Percentiles rank a stretch among this genome's conserved stretches.
phyloP scores from a whole-genome alignment of 2,888 invertebrate genomes.

The Sminthurides aquaticus region DNA sequence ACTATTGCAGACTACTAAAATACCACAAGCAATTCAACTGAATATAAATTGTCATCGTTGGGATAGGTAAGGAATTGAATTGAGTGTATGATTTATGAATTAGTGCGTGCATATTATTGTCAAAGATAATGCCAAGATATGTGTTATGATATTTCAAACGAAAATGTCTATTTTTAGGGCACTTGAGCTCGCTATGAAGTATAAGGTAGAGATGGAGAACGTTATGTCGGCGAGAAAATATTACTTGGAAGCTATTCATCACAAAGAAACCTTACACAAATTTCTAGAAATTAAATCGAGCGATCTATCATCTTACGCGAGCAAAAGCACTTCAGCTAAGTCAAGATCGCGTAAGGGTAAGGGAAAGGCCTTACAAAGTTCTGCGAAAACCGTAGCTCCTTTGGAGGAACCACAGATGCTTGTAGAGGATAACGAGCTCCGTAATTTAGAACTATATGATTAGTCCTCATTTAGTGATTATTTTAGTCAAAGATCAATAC shows the following conservation, averaged over 20 bases:
- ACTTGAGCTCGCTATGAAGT: constrained; percentile 64
- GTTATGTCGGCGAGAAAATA: constrained; percentile 47
- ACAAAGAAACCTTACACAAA: constrained; percentile 20
- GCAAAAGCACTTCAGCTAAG: constrained; percentile 13
- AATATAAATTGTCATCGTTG: constrained; percentile 66
- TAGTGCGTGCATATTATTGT: not conserved
- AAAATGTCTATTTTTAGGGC: constrained; percentile 53
- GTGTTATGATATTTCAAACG: not conserved
- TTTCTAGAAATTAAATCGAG: constrained; percentile 19
- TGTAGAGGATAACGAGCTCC: too few relatives aligned
- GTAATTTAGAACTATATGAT: too few relatives aligned
- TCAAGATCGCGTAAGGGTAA: constrained; percentile 11
- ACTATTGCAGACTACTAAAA: constrained; percentile 60
- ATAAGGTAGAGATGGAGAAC: constrained; percentile 64
- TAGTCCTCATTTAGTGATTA: too few relatives aligned
- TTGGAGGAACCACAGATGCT: too few relatives aligned
- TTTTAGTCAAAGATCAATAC: too few relatives aligned
- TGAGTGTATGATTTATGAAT: not conserved
- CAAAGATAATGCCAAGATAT: not conserved
- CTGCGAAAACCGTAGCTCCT: constrained; percentile 49
- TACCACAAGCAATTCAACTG: constrained; percentile 63
- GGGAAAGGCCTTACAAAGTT: not conserved
- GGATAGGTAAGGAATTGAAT: constrained; percentile 59
- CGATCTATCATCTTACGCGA: not conserved
- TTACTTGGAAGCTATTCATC: constrained; percentile 22